A percentile compares a stretch with the other conserved stretches of the same genome.
phyloP scores from a whole-genome alignment of 2,113 vertebrate genomes.

The Ranitomeya imitator region DNA sequence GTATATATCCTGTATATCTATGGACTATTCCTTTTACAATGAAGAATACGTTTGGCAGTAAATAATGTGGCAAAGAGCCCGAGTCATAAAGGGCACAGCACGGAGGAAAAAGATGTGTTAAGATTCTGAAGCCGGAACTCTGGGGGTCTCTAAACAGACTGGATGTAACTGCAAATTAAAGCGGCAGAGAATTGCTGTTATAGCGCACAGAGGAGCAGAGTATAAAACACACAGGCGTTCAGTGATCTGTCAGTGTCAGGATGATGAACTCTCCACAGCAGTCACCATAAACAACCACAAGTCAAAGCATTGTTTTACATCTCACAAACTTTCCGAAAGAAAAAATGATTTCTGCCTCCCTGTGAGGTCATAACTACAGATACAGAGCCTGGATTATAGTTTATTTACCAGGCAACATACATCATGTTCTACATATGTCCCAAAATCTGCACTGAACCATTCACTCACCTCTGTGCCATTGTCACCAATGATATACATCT shows the following conservation, averaged over 20 bases:
- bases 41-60: background rate
- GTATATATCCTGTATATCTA: too few relatives aligned
- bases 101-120: background rate
- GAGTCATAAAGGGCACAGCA: slow-evolving; percentile 15
- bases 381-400: background rate
- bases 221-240: slow-evolving; percentile 26
- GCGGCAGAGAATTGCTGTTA: background rate
- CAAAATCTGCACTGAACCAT: background rate
- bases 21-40: background rate
- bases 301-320: background rate
- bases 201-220: background rate
- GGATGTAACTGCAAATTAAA: slow-evolving; percentile 42
- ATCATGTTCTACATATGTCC: background rate
- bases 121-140: background rate
- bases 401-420: background rate
- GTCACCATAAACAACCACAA: slow-evolving; percentile 23
- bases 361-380: background rate
- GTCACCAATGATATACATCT: background rate
- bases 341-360: background rate
- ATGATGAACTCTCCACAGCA: slow-evolving; percentile 11
- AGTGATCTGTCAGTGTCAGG: slow-evolving; percentile 43
- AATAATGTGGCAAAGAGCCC: background rate
- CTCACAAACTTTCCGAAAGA: background rate
- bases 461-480: too few relatives aligned
- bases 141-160: slow-evolving; percentile 26